phyloP scores from a whole-genome alignment of 2,888 invertebrate species.

The Sylvicola fuscatus region DNA sequence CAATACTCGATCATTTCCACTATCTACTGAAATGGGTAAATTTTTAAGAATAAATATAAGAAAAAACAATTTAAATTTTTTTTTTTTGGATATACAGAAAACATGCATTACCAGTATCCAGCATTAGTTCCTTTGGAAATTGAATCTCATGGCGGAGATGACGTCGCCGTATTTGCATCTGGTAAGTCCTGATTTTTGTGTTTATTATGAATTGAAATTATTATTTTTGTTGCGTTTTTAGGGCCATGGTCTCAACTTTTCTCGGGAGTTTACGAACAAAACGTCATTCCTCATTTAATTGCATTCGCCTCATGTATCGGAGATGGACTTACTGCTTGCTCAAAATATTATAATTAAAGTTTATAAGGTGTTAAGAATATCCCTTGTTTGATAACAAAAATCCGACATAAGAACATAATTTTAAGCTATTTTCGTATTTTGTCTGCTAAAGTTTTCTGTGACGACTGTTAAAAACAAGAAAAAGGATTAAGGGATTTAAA shows the following conservation, averaged over 20 bases:
- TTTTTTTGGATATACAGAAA: no score
- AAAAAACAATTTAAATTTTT: no score
- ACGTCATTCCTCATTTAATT: conserved; percentile 31
- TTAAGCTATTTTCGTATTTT: no score
- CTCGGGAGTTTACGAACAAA: conserved; percentile 35
- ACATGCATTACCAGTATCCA: conserved; percentile 29
- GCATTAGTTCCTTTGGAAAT: conserved; percentile 36
- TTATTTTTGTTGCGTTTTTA: not conserved
- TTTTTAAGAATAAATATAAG: not conserved
- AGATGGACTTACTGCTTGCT: conserved; percentile 12
- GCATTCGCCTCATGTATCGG: conserved; percentile 20
- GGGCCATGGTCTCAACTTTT: conserved; percentile 38
- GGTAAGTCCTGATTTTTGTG: conserved; percentile 15
- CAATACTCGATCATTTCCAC: no score
- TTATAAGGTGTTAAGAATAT: no score
- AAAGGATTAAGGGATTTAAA: no score
- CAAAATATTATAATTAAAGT: not conserved
- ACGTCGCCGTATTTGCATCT: conserved; percentile 49
- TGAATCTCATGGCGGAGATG: conserved; percentile 60
- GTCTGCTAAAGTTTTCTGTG: no score
- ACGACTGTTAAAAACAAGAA: no score
- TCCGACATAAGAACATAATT: no score
- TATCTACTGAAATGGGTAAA: conserved; percentile 2
- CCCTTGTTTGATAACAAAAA: no score
- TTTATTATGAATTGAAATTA: not conserved